Evolutionary conservation across 2,113 vertebrate genomes (phyloP).

Genomic region (Mus musculus): DNA sequence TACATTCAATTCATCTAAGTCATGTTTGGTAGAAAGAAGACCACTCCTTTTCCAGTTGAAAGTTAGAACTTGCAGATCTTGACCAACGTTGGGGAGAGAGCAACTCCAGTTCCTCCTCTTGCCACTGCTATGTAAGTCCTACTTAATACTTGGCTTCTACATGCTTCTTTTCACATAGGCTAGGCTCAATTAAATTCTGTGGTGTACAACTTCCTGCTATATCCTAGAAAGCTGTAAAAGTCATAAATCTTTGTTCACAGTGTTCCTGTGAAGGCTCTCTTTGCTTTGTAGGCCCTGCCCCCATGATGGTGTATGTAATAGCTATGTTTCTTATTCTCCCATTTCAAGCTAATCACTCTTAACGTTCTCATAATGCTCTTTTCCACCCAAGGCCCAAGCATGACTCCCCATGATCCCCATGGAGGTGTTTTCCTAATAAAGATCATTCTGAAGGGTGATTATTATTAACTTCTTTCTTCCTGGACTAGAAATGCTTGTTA

Average conservation of each 20-base stretch:
- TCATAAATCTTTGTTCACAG: too few species aligned
- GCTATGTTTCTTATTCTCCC: not conserved
- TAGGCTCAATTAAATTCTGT: not conserved
- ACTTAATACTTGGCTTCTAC: not conserved
- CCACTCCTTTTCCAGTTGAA: not conserved
- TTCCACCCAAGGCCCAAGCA: not conserved
- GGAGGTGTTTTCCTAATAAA: not conserved
- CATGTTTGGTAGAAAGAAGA: not conserved
- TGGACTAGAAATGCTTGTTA: not conserved
- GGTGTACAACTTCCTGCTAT: not conserved
- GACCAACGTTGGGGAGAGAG: not conserved
- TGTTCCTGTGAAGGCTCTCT: not conserved
- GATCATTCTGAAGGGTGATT: not conserved
- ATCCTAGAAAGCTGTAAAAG: not conserved
- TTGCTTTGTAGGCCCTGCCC: not conserved
- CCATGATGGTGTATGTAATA: too few species aligned
- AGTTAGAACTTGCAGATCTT: not conserved
- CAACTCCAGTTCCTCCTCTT: not conserved
- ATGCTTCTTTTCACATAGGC: not conserved
- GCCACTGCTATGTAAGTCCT: not conserved
- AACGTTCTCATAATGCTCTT: not conserved
- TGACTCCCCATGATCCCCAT: not conserved
- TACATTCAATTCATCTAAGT: constrained; percentile 19
- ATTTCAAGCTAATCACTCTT: not conserved
- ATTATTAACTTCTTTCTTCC: not conserved